These are phyloP conservation scores for Protobothrops flavoviridis DNA, from an alignment of 2,113 vertebrate species.

Conservation along the genomic window DNA sequence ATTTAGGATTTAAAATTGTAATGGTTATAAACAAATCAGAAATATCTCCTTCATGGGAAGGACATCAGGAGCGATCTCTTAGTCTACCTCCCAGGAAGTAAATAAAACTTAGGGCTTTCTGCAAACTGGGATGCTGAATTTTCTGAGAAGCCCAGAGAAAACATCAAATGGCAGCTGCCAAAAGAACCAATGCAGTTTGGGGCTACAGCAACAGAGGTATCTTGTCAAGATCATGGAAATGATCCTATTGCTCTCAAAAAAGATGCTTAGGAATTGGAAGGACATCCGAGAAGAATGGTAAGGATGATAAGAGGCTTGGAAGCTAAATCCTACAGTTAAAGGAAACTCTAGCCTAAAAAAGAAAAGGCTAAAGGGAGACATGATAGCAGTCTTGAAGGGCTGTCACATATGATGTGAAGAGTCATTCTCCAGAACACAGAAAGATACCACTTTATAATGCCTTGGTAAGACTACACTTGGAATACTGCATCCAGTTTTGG, in stretches of 20 bases:
- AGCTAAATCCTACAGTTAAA: not conserved
- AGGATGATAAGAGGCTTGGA: not conserved
- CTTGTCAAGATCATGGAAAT: not conserved
- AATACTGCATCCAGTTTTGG: too few species aligned
- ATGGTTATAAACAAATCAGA: slow-evolving; percentile 5
- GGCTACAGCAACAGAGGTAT: not conserved
- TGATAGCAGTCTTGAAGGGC: not conserved
- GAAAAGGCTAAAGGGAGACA: not conserved
- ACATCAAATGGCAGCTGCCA: not conserved
- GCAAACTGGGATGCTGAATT: slow-evolving; percentile 12
- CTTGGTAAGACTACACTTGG: too few species aligned
- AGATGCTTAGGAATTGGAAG: not conserved
- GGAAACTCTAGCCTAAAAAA: not conserved
- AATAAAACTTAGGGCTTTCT: not conserved
- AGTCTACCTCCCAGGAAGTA: slow-evolving; percentile 11
- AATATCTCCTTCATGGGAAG: not conserved
- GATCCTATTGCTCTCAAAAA: not conserved
- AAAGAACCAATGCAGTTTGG: not conserved
- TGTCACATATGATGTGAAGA: not conserved
- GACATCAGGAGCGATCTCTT: not conserved
- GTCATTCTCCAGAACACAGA: not conserved
- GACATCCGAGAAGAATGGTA: not conserved
- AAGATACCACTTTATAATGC: too few species aligned
- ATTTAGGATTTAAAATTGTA: not conserved
- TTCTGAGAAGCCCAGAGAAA: slow-evolving; percentile 29